Evolutionary conservation across 2,888 invertebrate genomes (phyloP).

Genomic region (Meteorus colon): DNA sequence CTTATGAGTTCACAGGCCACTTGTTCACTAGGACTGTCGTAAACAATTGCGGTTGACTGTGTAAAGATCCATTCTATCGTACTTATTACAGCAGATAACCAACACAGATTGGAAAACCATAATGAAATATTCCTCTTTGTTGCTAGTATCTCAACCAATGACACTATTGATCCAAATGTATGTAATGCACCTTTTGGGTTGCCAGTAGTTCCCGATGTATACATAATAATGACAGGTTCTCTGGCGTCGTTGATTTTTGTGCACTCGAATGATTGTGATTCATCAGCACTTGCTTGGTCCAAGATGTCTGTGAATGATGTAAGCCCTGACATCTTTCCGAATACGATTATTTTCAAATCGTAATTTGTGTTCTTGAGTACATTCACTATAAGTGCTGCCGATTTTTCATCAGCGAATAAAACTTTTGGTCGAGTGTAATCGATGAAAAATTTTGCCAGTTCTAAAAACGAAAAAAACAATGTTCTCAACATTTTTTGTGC

Average conservation of each 20-base stretch:
- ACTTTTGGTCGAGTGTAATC: conserved; percentile 59
- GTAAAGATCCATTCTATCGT: conserved; percentile 43
- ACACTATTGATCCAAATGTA: conserved; percentile 50
- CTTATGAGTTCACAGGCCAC: conserved; percentile 48
- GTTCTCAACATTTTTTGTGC: not conserved
- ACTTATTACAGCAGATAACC: conserved; percentile 51
- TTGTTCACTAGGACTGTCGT: conserved; percentile 48
- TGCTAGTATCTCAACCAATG: conserved; percentile 9
- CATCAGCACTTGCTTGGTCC: conserved; percentile 43
- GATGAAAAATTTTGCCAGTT: conserved; percentile 56
- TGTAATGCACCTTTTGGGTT: conserved; percentile 55
- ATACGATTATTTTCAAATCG: conserved; percentile 52
- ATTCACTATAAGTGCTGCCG: conserved; percentile 43
- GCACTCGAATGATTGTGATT: conserved; percentile 51
- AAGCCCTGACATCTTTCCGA: conserved; percentile 52
- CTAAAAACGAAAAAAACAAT: conserved; percentile 50
- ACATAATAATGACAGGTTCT: conserved; percentile 52
- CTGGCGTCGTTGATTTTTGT: conserved; percentile 43
- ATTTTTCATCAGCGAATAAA: conserved; percentile 55
- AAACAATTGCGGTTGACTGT: conserved; percentile 49
- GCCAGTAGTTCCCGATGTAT: conserved; percentile 58
- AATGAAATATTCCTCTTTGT: conserved; percentile 39
- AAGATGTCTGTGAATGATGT: conserved; percentile 54
- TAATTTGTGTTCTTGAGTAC: conserved; percentile 52
- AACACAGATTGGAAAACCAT: conserved; percentile 53